Percentiles rank a stretch among this genome's conserved stretches.
Conservation (phyloP, 2,797 vertebrate genomes). For the Chelidonichthys spinosus region DNA sequence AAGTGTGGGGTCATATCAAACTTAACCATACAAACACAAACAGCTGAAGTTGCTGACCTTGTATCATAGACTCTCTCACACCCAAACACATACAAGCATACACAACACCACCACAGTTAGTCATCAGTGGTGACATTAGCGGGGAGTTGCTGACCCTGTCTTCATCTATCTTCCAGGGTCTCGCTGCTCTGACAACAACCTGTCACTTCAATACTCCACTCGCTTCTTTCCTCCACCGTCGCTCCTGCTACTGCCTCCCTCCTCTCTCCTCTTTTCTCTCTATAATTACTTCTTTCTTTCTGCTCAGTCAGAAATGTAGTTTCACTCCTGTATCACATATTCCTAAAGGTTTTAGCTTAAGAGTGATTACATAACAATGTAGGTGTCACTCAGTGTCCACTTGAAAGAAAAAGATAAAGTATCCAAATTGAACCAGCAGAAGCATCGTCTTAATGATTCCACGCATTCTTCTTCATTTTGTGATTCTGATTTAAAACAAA, state of each 20-base stretch:
- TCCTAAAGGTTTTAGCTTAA: not conserved
- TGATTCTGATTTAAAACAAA: not conserved
- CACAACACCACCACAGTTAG: constrained; percentile 44
- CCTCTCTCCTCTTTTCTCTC: not conserved
- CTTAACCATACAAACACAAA: constrained; percentile 15
- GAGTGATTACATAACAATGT: not conserved
- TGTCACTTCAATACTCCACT: constrained; percentile 63
- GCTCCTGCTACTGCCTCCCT: not conserved
- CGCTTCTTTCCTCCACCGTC: constrained; percentile 24
- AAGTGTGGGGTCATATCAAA: constrained; percentile 34
- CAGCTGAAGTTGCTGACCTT: constrained; percentile 44
- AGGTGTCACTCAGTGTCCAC: not conserved
- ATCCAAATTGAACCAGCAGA: not conserved
- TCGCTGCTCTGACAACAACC: constrained; percentile 66
- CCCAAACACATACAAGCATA: constrained; percentile 6
- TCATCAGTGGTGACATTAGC: constrained; percentile 66
- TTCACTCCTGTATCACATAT: not conserved
- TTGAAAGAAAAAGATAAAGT: not conserved
- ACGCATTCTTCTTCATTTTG: not conserved
- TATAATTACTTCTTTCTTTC: not conserved
- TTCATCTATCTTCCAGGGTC: constrained; percentile 68
- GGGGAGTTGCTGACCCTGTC: constrained; percentile 68
- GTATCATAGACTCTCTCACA: constrained; percentile 23
- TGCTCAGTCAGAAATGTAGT: constrained; percentile 2
- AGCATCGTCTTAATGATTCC: not conserved